Evolutionary conservation across 2,113 vertebrate genomes (phyloP).

Genomic region (Eulacestoma nigropectus): DNA sequence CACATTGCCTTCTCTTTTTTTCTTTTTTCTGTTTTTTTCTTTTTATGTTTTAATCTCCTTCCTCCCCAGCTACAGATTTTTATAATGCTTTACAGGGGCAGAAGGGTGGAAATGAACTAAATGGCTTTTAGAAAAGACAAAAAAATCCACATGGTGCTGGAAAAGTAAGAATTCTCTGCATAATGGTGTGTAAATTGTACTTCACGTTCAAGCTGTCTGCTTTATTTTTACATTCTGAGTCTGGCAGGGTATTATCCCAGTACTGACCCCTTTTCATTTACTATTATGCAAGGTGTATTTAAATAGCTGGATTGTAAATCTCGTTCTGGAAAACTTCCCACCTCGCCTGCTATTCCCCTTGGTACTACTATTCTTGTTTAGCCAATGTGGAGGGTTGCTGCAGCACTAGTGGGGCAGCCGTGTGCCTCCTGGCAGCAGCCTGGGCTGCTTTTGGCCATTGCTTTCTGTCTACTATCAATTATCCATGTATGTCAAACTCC

Average conservation of each 20-base stretch:
- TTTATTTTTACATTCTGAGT: background rate
- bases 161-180: background rate
- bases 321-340: background rate
- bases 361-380: background rate
- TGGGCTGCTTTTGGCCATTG: background rate
- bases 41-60: background rate
- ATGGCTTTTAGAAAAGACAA: background rate
- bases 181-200: background rate
- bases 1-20: background rate
- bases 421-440: background rate
- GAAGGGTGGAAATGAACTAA: background rate
- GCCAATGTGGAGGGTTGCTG: background rate
- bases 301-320: slow-evolving; percentile 33
- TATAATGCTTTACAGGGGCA: background rate
- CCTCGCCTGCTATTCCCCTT: background rate
- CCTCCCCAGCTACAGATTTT: background rate
- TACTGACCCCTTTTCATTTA: background rate
- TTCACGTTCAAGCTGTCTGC: background rate
- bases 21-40: too few relatives aligned
- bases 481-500: background rate
- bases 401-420: background rate
- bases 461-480: background rate
- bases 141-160: background rate
- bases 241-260: background rate
- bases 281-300: slow-evolving; percentile 33